These are phyloP conservation scores for Habrosyne pyritoides DNA, from an alignment of 2,888 invertebrate species.

Conservation along the genomic window DNA sequence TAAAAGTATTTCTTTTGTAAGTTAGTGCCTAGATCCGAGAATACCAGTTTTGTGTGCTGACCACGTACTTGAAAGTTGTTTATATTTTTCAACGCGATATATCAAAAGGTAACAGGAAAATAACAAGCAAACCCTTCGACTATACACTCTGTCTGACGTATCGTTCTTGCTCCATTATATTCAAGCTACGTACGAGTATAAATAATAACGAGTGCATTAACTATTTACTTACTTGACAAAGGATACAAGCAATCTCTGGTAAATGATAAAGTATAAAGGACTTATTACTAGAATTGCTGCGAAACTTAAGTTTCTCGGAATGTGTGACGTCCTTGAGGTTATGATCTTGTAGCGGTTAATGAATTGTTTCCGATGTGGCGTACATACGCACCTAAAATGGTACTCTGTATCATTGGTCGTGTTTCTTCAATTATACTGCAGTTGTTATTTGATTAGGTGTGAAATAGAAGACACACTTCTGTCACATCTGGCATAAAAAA, in stretches of 20 bases:
- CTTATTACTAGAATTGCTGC: slow-evolving; percentile 28
- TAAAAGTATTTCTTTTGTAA: not conserved
- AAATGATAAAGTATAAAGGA: slow-evolving; percentile 24
- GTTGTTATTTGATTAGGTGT: not conserved
- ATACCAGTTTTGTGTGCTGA: not conserved
- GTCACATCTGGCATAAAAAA: no score
- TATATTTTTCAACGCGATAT: not conserved
- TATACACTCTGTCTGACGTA: no score
- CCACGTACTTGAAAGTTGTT: not conserved
- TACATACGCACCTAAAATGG: slow-evolving; percentile 13
- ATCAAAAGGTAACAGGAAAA: not conserved
- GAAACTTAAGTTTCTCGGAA: slow-evolving; percentile 30
- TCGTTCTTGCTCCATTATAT: no score
- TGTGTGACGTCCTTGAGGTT: slow-evolving; percentile 36
- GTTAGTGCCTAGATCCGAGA: not conserved
- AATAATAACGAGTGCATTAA: not conserved
- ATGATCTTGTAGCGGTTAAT: slow-evolving; percentile 48
- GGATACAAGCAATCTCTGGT: slow-evolving; percentile 41
- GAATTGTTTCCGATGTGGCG: slow-evolving; percentile 54
- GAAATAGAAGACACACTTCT: not conserved
- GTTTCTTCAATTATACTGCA: not conserved
- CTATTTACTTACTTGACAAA: slow-evolving; percentile 13
- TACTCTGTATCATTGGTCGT: not conserved
- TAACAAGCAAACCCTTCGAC: not conserved
- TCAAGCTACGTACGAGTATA: no score